These are phyloP conservation scores for Hydropsyche betteni DNA, from an alignment of 2,888 invertebrate species.

Conservation along the genomic window DNA sequence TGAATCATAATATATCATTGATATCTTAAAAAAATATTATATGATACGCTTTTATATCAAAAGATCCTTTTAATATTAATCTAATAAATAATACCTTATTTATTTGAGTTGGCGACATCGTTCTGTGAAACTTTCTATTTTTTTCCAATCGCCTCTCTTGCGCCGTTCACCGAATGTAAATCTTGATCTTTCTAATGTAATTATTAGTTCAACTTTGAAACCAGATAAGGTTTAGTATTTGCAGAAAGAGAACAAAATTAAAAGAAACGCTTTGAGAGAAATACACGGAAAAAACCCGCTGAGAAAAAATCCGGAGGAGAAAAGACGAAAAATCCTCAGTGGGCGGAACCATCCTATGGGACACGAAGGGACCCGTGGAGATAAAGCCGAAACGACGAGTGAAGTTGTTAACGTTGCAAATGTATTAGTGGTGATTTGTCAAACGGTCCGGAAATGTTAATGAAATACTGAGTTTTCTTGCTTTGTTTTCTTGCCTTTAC, in stretches of 20 bases:
- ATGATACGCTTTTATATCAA: too few relatives aligned
- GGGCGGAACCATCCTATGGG: too few relatives aligned
- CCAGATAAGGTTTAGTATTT: not conserved
- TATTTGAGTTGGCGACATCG: too few relatives aligned
- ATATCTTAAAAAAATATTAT: too few relatives aligned
- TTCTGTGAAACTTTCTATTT: not conserved
- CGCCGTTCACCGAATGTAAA: not conserved
- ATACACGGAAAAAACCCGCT: not conserved
- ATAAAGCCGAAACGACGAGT: conserved; percentile 12
- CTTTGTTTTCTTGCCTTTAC: conserved; percentile 16
- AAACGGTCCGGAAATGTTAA: conserved; percentile 32
- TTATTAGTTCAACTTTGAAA: conserved; percentile 7
- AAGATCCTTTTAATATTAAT: too few relatives aligned
- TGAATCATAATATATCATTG: too few relatives aligned
- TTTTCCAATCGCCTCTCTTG: not conserved
- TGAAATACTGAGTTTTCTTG: conserved; percentile 26
- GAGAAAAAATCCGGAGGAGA: too few relatives aligned
- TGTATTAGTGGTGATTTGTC: conserved; percentile 35
- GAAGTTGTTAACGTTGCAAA: conserved; percentile 16
- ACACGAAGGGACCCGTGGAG: too few relatives aligned
- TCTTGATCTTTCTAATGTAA: not conserved
- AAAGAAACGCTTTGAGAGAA: not conserved
- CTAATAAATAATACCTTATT: too few relatives aligned
- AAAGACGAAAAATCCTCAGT: too few relatives aligned
- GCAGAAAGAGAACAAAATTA: not conserved